Evolutionary conservation across 2,888 invertebrate species (phyloP).

Genomic region (Polydrusus pterygomalis): DNA sequence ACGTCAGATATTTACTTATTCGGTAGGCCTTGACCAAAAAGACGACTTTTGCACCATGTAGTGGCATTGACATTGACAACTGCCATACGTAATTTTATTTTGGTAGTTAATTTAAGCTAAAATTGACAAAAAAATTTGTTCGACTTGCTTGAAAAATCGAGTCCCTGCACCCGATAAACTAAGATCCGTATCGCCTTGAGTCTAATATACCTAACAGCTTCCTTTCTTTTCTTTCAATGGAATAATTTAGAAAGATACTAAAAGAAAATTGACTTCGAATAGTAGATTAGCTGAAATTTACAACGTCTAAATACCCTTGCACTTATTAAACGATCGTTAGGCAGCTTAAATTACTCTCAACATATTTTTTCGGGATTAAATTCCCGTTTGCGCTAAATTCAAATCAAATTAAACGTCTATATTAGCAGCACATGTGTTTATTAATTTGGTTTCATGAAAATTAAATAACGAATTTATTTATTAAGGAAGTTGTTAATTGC

Average conservation of each 20-base stretch:
- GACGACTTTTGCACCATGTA: too few species aligned
- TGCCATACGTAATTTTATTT: too few species aligned
- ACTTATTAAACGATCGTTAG: slow-evolving; percentile 39
- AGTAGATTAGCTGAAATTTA: slow-evolving; percentile 52
- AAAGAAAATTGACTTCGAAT: slow-evolving; percentile 31
- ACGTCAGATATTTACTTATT: too few species aligned
- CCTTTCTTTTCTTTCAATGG: slow-evolving; percentile 23
- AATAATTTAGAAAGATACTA: slow-evolving; percentile 1
- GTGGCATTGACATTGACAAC: too few species aligned
- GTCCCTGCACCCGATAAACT: slow-evolving; percentile 25
- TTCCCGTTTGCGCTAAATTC: slow-evolving; percentile 18
- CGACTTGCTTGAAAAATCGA: too few species aligned
- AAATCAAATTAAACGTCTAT: slow-evolving; percentile 1
- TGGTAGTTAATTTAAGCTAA: too few species aligned
- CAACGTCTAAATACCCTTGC: slow-evolving; percentile 44
- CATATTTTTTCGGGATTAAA: slow-evolving; percentile 44
- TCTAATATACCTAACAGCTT: slow-evolving; percentile 45
- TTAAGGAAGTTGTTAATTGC: neutral
- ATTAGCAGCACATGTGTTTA: slow-evolving; percentile 2
- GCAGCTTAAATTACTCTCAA: slow-evolving; percentile 40
- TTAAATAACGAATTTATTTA: neutral
- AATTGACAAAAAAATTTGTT: too few species aligned
- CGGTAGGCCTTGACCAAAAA: too few species aligned
- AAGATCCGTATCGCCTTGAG: slow-evolving; percentile 27
- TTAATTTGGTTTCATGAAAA: neutral